Conservation (phyloP, 1,140 invertebrate genomes). For the Drosophila trapezifrons region DNA sequence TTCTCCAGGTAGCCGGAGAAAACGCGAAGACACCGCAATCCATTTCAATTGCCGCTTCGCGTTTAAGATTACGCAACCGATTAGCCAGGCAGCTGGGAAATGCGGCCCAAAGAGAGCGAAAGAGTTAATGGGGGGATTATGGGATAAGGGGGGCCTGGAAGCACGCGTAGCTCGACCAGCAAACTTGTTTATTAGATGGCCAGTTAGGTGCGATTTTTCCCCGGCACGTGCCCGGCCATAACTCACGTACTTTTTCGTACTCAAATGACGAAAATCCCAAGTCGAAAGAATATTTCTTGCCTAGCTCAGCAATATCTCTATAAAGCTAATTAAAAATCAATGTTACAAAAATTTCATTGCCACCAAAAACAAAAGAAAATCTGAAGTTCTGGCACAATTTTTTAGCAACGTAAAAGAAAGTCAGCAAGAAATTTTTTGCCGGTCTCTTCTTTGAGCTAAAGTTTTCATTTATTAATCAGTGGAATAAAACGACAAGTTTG, state of each 20-base stretch:
- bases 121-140: constrained; percentile 30
- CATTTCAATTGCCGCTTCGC: constrained; percentile 77
- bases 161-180: constrained; percentile 31
- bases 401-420: constrained; percentile 12
- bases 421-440: constrained; percentile 56
- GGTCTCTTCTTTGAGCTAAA: constrained; percentile 35
- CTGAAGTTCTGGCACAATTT: constrained; percentile 39
- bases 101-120: constrained; percentile 44
- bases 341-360: constrained; percentile 72
- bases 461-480: constrained; percentile 72
- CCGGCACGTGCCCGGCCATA: constrained; percentile 45
- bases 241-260: constrained; percentile 42
- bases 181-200: constrained; percentile 80
- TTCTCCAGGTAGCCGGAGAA: constrained; percentile 56
- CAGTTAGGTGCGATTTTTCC: constrained; percentile 41
- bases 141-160: not conserved
- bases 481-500: constrained; percentile 66
- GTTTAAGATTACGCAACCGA: constrained; percentile 81
- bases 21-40: constrained; percentile 60
- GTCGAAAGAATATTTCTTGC: not conserved
- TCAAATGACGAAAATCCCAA: constrained; percentile 30
- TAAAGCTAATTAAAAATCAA: constrained; percentile 70
- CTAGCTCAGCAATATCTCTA: constrained; percentile 1
- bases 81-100: constrained; percentile 79
- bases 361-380: constrained; percentile 31